Percentiles rank a stretch among this genome's conserved stretches.
These are phyloP conservation scores for Rhabdornis inornatus DNA, from an alignment of 2,113 vertebrate species.

Conservation along the genomic window DNA sequence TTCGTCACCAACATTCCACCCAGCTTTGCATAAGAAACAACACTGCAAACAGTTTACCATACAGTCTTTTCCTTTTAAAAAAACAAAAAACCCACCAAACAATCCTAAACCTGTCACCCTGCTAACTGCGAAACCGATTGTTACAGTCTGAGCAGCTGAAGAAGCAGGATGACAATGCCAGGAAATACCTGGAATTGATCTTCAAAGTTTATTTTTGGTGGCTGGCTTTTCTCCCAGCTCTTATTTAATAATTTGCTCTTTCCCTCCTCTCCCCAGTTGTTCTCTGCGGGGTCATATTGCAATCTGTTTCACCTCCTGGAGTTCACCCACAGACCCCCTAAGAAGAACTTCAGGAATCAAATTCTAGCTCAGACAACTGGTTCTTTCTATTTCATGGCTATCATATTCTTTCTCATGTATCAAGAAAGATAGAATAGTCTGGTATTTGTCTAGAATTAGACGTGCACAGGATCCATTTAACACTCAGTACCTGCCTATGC, in stretches of 20 bases:
- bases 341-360: not conserved
- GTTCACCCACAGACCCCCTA: not conserved
- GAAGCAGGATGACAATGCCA: constrained; percentile 40
- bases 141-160: not conserved
- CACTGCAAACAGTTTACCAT: not conserved
- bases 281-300: not conserved
- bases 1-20: constrained; percentile 49
- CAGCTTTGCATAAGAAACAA: constrained; percentile 8
- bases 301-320: not conserved
- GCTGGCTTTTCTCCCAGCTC: constrained; percentile 14
- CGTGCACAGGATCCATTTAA: not conserved
- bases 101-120: not conserved
- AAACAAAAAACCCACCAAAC: not conserved
- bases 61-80: not conserved
- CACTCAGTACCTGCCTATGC: not conserved
- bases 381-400: not conserved
- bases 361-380: not conserved
- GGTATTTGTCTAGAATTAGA: not conserved
- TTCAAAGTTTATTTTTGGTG: constrained; percentile 11
- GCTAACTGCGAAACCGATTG: not conserved
- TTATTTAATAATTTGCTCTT: constrained; percentile 31
- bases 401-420: not conserved
- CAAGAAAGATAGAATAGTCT: not conserved
- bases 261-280: not conserved
- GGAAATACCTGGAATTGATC: constrained; percentile 57